Evolutionary conservation across 2,113 vertebrate genomes (phyloP), one percentile per base, ranked within the genome.

Genomic region (Pelodiscus sinensis): DNA sequence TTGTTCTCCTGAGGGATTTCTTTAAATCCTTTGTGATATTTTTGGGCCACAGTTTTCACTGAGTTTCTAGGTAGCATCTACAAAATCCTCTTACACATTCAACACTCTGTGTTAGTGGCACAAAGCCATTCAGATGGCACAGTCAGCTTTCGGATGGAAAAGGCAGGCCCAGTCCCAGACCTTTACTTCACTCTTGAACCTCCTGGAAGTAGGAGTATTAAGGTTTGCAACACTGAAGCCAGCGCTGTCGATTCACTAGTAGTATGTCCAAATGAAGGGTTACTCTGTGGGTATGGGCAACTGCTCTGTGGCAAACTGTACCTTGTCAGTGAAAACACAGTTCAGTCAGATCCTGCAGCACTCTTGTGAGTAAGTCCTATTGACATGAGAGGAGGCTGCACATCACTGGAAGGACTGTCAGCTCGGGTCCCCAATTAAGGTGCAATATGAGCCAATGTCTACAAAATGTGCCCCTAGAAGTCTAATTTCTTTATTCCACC

Each of bases 271-370:
- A 82, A 22, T 25, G 71, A 24, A 12, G 29, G 6, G 4, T 35
- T 38, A 44, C n/a, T 44, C 21, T 21, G 71, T 38, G 10, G 6
- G 71, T 44, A 10, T 21, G 18, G 50, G 75, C 62, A 8, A 50
- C 44, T 2, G 1, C 0, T 0, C 9, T 0, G 25, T 15, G 31
- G 57, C 2, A 1, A 85, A 79, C 8, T 29, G 27, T 2, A 8
- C 2, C 0, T 89, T 35, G 68, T 44, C 38, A 60, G 57, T 0
- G 2, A 52, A 55, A 0, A 1, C 56, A 75, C 84, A 85, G 1
- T 3, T 1, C 19, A 7, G 44, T 62, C 54, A 38, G 50, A 10
- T 54, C 27, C 85, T 13, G 0, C 73, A 57, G 79, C 57, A 9
- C 54, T 51, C 8, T 29, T 15, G 60, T 62, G 60, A 62, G 13